Evolutionary conservation across 92 coral and sea anemone genomes (phyloP).

Genomic region (Epizoanthus fatuus): DNA sequence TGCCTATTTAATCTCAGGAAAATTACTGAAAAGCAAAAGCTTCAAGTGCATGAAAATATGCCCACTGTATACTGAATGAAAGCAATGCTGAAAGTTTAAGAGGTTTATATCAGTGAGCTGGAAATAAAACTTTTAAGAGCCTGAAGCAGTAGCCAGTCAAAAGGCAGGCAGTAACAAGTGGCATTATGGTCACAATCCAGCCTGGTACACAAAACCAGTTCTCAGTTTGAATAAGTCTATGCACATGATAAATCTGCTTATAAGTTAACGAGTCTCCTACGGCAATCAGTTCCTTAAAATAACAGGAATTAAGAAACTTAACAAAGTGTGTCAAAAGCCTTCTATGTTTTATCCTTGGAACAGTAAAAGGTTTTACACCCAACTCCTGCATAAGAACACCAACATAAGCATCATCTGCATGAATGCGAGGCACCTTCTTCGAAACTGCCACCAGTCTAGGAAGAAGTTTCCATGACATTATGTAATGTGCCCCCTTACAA

Average conservation of each 20-base stretch:
- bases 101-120: background rate
- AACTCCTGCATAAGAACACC: slow-evolving; percentile 74
- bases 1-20: no score
- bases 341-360: slow-evolving; percentile 74
- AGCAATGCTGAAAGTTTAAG: no score
- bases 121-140: slow-evolving; percentile 12
- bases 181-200: slow-evolving; percentile 6
- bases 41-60: no score
- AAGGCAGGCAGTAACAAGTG: slow-evolving; percentile 17
- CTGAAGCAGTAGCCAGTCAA: slow-evolving; percentile 29
- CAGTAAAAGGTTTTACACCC: slow-evolving; percentile 57
- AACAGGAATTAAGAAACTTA: slow-evolving; percentile 69
- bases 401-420: slow-evolving; percentile 86
- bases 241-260: slow-evolving; percentile 71
- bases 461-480: slow-evolving; percentile 78
- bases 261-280: slow-evolving; percentile 85
- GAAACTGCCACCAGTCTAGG: slow-evolving; percentile 76
- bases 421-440: slow-evolving; percentile 60
- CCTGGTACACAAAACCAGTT: slow-evolving; percentile 39
- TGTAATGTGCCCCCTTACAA: slow-evolving; percentile 86
- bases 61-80: no score
- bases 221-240: slow-evolving; percentile 43
- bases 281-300: slow-evolving; percentile 73
- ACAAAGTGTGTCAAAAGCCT: slow-evolving; percentile 42
- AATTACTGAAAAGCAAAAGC: no score